Conservation (phyloP, 2,113 vertebrate genomes). For the Menidia beryllina region DNA sequence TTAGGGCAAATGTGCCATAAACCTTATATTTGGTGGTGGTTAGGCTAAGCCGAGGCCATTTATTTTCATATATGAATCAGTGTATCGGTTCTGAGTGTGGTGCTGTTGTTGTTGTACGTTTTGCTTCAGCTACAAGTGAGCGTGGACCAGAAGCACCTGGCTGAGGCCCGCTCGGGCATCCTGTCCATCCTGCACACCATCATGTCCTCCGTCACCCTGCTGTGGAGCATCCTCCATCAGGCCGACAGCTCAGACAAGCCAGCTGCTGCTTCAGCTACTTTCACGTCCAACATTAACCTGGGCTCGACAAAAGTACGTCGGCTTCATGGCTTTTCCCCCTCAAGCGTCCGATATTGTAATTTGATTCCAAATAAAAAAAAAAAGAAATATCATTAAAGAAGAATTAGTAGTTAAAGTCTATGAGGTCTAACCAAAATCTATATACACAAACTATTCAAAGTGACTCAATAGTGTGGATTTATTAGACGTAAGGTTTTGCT, state of each 20-base stretch:
- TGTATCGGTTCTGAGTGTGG: background rate
- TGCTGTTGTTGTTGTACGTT: background rate
- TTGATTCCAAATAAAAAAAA: too few species aligned
- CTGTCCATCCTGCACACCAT: conserved; percentile 97
- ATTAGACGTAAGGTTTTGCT: too few species aligned
- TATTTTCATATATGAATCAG: background rate
- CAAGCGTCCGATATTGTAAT: background rate
- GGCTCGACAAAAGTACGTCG: conserved; percentile 93
- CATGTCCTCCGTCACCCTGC: conserved; percentile 95
- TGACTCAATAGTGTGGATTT: too few species aligned
- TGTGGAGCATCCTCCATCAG: conserved; percentile 94
- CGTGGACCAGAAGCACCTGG: conserved; percentile 94
- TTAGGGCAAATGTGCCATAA: too few species aligned
- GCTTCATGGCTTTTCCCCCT: background rate
- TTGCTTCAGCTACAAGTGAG: conserved; percentile 88
- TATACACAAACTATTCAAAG: too few species aligned
- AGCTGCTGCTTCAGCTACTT: conserved; percentile 85
- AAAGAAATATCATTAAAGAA: too few species aligned
- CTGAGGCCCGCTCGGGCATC: conserved; percentile 94
- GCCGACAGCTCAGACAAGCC: conserved; percentile 92
- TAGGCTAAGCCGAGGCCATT: too few species aligned
- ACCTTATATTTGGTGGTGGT: too few species aligned
- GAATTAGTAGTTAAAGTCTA: too few species aligned
- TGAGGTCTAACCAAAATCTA: too few species aligned
- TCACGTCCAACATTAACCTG: conserved; percentile 94